phyloP scores from a whole-genome alignment of 2,113 vertebrate species.

The Chauna torquata region DNA sequence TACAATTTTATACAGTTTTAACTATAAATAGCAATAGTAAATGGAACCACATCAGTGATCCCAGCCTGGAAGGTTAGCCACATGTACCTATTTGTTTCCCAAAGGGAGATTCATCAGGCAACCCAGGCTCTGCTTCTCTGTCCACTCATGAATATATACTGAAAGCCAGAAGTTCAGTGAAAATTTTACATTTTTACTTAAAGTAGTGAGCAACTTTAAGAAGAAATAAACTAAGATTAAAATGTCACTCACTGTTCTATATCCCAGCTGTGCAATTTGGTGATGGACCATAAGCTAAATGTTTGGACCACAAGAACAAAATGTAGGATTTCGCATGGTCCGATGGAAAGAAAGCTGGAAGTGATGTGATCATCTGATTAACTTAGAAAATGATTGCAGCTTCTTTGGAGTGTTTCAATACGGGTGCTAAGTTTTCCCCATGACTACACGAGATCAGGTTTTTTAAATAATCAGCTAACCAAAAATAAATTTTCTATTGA shows the following conservation, averaged over 20 bases:
- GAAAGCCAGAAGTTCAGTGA: not conserved
- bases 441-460: not conserved
- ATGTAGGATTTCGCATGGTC: not conserved
- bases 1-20: not conserved
- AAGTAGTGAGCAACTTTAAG: not conserved
- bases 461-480: not conserved
- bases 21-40: fast-evolving
- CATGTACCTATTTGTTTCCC: not conserved
- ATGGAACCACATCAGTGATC: not conserved
- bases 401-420: not conserved
- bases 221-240: not conserved
- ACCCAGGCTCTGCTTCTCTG: not conserved
- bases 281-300: not conserved
- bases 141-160: not conserved
- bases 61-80: not conserved
- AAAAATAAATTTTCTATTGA: not conserved
- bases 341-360: not conserved
- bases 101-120: not conserved
- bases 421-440: not conserved
- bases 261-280: not conserved
- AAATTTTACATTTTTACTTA: not conserved
- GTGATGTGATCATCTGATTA: not conserved
- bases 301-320: not conserved
- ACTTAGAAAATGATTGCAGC: not conserved
- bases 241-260: not conserved